Evolutionary conservation across 2,113 vertebrate genomes (phyloP).

Genomic region (Nesogale talazaci): DNA sequence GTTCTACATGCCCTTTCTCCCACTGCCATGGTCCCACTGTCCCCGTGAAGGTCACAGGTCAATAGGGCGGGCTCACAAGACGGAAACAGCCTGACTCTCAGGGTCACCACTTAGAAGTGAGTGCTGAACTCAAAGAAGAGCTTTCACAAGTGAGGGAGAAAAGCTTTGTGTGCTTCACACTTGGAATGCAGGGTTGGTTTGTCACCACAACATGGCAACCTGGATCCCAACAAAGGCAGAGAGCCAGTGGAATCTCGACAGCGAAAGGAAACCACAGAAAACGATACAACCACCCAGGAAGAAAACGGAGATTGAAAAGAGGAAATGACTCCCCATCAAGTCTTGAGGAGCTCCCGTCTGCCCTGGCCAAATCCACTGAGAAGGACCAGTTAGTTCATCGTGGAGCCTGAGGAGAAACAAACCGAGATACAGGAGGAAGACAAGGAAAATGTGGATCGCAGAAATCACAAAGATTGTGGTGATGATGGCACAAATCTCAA

Average conservation of each 20-base stretch:
- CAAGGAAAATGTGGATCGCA: not conserved
- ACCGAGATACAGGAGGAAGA: not conserved
- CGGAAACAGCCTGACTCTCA: not conserved
- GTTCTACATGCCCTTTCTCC: not conserved
- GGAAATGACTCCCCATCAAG: not conserved
- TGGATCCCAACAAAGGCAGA: not conserved
- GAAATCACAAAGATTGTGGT: not conserved
- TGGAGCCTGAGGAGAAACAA: not conserved
- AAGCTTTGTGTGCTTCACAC: rapidly evolving
- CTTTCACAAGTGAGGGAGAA: not conserved
- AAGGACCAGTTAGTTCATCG: not conserved
- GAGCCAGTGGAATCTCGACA: not conserved
- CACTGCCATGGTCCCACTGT: rapidly evolving
- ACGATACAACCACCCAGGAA: not conserved
- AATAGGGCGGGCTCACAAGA: not conserved
- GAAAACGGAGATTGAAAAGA: not conserved
- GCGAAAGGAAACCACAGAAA: not conserved
- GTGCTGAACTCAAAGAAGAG: not conserved
- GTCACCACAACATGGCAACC: rapidly evolving
- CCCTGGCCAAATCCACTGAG: not conserved
- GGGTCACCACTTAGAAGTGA: not conserved
- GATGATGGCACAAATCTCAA: too few relatives aligned
- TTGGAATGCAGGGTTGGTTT: not conserved
- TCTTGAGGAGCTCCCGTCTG: not conserved
- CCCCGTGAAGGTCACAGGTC: not conserved